These are phyloP conservation scores for Macrobrachium rosenbergii DNA, from an alignment of 1,140 invertebrate genomes.

Conservation along the genomic window DNA sequence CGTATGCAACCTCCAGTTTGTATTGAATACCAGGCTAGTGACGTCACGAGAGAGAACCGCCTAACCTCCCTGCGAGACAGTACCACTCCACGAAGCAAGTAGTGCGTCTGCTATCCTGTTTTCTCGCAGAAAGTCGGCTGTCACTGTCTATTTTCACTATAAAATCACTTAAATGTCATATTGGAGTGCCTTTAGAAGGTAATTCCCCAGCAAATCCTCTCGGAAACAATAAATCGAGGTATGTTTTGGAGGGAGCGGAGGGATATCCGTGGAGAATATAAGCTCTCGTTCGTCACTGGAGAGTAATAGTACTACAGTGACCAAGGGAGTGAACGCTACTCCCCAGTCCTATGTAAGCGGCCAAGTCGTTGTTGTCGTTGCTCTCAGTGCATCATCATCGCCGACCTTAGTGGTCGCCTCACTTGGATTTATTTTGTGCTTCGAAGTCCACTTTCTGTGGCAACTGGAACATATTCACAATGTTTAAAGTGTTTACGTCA, in stretches of 20 bases:
- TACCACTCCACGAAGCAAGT: constrained; percentile 44
- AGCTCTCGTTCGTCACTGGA: constrained; percentile 19
- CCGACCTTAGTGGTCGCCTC: neutral
- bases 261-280: constrained; percentile 39
- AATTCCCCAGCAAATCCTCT: too few relatives aligned
- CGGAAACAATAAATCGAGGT: neutral
- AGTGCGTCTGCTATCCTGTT: constrained; percentile 37
- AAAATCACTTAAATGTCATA: too few relatives aligned
- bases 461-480: constrained; percentile 24
- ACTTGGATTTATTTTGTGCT: constrained; percentile 35
- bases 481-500: constrained; percentile 58
- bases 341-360: neutral
- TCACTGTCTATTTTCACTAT: neutral
- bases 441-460: constrained; percentile 39
- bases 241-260: constrained; percentile 27
- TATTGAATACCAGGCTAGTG: constrained; percentile 61
- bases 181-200: too few relatives aligned
- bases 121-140: neutral
- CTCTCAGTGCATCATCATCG: neutral
- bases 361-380: constrained; percentile 35
- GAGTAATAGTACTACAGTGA: constrained; percentile 54
- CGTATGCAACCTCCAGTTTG: constrained; percentile 59
- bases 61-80: constrained; percentile 42
- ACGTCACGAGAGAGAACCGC: constrained; percentile 45
- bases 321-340: constrained; percentile 40